Percentiles rank a stretch among this genome's conserved stretches.
phyloP scores from a whole-genome alignment of 2,888 invertebrate species.

The Tipula confusa region DNA sequence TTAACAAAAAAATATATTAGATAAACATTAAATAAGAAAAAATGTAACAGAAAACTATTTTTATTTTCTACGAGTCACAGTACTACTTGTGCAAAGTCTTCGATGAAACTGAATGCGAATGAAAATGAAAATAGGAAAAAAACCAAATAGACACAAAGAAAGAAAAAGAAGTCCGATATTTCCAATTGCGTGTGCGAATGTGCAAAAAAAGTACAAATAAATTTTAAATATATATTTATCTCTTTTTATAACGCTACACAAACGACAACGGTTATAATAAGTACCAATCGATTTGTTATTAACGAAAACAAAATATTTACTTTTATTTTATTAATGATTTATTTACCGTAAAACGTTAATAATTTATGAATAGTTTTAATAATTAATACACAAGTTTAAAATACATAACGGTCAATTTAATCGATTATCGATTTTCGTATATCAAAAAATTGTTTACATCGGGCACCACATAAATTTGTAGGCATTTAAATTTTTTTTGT shows the following conservation, averaged over 20 bases:
- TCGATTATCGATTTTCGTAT: background rate
- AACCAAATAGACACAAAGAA: background rate
- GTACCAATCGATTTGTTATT: background rate
- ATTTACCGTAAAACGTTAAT: background rate
- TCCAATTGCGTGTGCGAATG: background rate
- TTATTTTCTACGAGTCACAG: background rate
- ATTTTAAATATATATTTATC: background rate
- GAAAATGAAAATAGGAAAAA: background rate
- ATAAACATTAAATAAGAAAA: background rate
- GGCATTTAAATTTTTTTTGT: conserved; percentile 6
- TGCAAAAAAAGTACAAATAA: background rate
- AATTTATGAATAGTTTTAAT: too few species aligned
- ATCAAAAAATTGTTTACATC: background rate
- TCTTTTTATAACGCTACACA: background rate
- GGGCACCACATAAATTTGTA: background rate
- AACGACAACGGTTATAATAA: background rate
- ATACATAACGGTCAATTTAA: too few species aligned
- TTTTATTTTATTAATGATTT: too few species aligned
- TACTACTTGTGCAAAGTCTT: background rate
- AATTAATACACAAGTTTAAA: too few species aligned
- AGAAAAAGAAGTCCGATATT: background rate
- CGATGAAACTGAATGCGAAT: background rate
- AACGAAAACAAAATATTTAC: background rate
- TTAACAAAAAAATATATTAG: background rate
- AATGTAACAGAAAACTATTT: background rate